A percentile compares a stretch with the other conserved stretches of the same genome.
phyloP scores from a whole-genome alignment of 2,797 vertebrate species.

The Aulostomus chinensis region DNA sequence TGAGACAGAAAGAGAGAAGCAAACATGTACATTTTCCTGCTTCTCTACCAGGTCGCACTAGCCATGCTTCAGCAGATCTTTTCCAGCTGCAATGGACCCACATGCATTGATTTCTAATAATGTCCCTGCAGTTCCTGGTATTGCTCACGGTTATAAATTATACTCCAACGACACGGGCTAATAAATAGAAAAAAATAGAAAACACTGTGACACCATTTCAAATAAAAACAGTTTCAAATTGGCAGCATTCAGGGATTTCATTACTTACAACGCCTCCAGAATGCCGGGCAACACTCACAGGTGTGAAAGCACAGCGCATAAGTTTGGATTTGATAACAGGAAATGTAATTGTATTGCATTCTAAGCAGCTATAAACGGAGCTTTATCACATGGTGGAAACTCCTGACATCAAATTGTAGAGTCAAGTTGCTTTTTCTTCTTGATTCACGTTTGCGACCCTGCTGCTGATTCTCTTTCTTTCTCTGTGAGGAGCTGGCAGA shows the following conservation, averaged over 20 bases:
- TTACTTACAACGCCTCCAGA: slow-evolving; percentile 45
- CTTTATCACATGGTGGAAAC: neutral
- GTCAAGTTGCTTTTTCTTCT: too few species aligned
- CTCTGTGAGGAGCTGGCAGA: neutral
- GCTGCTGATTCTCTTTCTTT: neutral
- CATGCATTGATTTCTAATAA: slow-evolving; percentile 56
- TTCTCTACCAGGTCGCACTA: slow-evolving; percentile 8
- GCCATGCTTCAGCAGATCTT: slow-evolving; percentile 14
- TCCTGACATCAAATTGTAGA: slow-evolving; percentile 7
- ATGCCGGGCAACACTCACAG: slow-evolving; percentile 39
- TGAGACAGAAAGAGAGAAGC: too few species aligned
- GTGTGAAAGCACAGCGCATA: slow-evolving; percentile 26
- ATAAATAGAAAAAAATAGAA: slow-evolving; percentile 63
- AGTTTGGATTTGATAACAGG: slow-evolving; percentile 23
- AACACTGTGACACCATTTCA: slow-evolving; percentile 35
- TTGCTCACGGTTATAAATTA: slow-evolving; percentile 40
- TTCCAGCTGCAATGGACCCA: slow-evolving; percentile 44
- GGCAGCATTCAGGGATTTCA: slow-evolving; percentile 50
- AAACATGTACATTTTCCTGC: neutral
- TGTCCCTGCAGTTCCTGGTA: slow-evolving; percentile 27
- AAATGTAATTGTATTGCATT: neutral
- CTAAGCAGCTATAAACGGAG: slow-evolving; percentile 17
- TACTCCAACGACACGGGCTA: slow-evolving; percentile 29
- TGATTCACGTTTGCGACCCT: neutral
- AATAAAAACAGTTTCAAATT: slow-evolving; percentile 47